These are phyloP conservation scores for Panthera uncia DNA, from an alignment of 2,113 vertebrate species.

Conservation along the genomic window DNA sequence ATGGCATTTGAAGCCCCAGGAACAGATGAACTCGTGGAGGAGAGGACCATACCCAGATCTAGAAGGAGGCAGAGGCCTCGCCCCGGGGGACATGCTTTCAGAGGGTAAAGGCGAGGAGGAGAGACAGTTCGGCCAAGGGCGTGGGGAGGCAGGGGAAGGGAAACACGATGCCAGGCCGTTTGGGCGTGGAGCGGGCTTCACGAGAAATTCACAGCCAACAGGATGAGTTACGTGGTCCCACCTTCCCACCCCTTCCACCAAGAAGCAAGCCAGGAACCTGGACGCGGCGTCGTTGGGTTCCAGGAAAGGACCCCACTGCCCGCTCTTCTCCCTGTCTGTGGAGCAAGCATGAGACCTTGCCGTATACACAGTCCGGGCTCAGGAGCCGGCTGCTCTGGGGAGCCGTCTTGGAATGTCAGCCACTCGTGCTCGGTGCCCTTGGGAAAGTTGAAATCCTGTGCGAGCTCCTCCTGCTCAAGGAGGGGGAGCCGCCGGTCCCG, in stretches of 20 bases:
- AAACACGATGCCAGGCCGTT: accelerated
- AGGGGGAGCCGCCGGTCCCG: neutral
- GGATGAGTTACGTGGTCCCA: neutral
- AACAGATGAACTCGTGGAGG: neutral
- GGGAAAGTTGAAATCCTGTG: neutral
- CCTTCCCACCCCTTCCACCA: neutral
- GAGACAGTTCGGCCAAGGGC: neutral
- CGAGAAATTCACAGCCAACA: neutral
- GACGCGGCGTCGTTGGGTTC: neutral
- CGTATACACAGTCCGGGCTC: neutral
- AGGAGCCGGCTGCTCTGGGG: neutral
- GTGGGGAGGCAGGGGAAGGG: neutral
- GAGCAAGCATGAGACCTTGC: neutral
- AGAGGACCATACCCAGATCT: neutral
- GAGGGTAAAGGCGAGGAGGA: neutral
- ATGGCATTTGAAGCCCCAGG: neutral
- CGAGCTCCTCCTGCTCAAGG: neutral
- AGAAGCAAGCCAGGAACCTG: neutral
- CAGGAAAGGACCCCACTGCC: neutral
- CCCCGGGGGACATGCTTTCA: neutral
- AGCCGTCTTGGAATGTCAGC: neutral
- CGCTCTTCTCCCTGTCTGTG: neutral
- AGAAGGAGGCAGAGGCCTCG: neutral
- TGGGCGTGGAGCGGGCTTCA: neutral
- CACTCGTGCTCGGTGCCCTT: neutral